A percentile compares a stretch with the other conserved stretches of the same genome.
Evolutionary conservation across 2,113 vertebrate genomes (phyloP).

Genomic region (Lepisosteus osseus): DNA sequence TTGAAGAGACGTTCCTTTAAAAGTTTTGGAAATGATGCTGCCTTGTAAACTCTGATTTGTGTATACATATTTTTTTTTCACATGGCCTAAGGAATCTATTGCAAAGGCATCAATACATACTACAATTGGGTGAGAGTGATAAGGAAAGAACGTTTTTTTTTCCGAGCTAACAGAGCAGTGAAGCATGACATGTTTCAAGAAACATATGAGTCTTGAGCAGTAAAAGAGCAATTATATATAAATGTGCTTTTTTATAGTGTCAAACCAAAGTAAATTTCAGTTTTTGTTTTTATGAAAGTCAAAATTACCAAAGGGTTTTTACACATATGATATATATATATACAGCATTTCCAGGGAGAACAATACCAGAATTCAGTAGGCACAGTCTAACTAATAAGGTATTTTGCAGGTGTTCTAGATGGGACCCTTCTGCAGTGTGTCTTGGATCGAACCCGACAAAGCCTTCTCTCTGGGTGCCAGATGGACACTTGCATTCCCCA

Average conservation of each 20-base stretch:
- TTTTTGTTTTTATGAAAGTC: too few species aligned
- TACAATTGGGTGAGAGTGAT: conserved; percentile 57
- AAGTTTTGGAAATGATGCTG: conserved; percentile 35
- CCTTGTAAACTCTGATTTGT: conserved; percentile 44
- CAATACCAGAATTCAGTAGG: conserved; percentile 35
- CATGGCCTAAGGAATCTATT: conserved; percentile 66
- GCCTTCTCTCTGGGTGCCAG: conserved; percentile 68
- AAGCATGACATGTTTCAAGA: conserved; percentile 44
- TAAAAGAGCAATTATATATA: too few species aligned
- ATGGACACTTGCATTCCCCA: conserved; percentile 70
- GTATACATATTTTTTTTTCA: conserved; percentile 49
- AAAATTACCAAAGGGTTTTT: too few species aligned
- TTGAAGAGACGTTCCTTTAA: background rate
- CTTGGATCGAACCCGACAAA: conserved; percentile 71
- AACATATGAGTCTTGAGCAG: conserved; percentile 36
- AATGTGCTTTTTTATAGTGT: too few species aligned
- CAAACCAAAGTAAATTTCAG: too few species aligned
- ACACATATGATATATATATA: too few species aligned
- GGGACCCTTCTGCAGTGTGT: conserved; percentile 70
- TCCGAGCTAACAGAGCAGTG: conserved; percentile 50
- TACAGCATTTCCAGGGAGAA: conserved; percentile 35
- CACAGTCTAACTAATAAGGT: conserved; percentile 51
- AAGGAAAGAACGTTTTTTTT: conserved; percentile 52
- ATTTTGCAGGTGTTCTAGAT: conserved; percentile 68
- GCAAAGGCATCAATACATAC: conserved; percentile 47